Evolutionary conservation across 1,140 invertebrate species (phyloP).

Genomic region (Drosophila paulistorum): DNA sequence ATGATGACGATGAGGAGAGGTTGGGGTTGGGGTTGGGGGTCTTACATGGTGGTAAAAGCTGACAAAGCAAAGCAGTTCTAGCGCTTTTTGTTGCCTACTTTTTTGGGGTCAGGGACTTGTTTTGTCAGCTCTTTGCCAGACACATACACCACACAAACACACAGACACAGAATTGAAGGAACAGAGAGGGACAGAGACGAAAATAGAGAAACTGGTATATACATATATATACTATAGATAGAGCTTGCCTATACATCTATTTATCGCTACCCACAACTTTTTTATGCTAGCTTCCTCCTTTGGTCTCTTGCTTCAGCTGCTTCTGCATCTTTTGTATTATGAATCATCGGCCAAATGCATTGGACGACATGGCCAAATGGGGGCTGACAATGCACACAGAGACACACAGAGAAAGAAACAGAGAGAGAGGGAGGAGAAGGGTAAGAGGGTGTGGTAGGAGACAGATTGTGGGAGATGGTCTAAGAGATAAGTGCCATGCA

Average conservation of each 20-base stretch:
- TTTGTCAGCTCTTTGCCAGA: conserved; percentile 69
- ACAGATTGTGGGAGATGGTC: conserved; percentile 6
- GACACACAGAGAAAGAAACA: neutral
- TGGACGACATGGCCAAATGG: conserved; percentile 48
- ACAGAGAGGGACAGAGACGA: neutral
- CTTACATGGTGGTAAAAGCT: conserved; percentile 39
- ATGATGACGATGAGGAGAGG: neutral
- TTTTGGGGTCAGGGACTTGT: conserved; percentile 78
- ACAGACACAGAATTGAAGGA: neutral
- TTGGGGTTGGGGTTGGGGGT: neutral
- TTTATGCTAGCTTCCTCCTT: conserved; percentile 22
- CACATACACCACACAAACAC: conserved; percentile 19
- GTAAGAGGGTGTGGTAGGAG: too few species aligned
- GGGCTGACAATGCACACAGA: conserved; percentile 62
- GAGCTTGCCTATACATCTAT: conserved; percentile 66
- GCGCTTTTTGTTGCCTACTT: conserved; percentile 71
- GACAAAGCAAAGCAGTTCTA: conserved; percentile 63
- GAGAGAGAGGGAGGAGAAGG: neutral
- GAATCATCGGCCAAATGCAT: conserved; percentile 76
- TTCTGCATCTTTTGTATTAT: conserved; percentile 70
- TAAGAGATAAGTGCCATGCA: conserved; percentile 49
- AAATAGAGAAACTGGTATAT: neutral
- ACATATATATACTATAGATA: conserved; percentile 34
- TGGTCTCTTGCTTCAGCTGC: conserved; percentile 14
- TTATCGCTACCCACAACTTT: conserved; percentile 63